These are phyloP conservation scores for Notolepis coatsorum DNA, from an alignment of 2,797 vertebrate genomes.

Conservation along the genomic window DNA sequence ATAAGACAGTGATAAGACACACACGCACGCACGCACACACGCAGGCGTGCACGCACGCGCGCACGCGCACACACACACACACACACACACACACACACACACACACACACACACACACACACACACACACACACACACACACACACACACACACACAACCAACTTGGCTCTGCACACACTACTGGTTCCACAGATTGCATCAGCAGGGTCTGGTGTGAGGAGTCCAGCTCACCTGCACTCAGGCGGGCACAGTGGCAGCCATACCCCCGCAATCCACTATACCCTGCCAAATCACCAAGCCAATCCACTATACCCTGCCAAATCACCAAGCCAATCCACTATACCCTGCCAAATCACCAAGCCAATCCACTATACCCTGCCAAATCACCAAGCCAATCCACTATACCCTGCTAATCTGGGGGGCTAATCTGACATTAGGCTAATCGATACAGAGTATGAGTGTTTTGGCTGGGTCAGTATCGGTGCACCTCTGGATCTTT, in stretches of 20 bases:
- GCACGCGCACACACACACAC: not conserved
- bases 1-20: too few relatives aligned
- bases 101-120: conserved; percentile 7
- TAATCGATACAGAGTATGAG: too few relatives aligned
- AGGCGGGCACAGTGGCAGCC: conserved; percentile 11
- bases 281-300: conserved; percentile 5
- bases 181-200: conserved; percentile 9
- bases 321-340: conserved; percentile 32
- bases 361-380: too few relatives aligned
- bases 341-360: conserved; percentile 33
- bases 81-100: not conserved
- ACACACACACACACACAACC: not conserved
- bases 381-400: too few relatives aligned
- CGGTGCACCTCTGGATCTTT: too few relatives aligned
- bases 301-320: conserved; percentile 27
- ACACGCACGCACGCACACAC: too few relatives aligned
- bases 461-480: too few relatives aligned
- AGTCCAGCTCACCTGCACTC: conserved; percentile 26
- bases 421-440: too few relatives aligned
- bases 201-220: not conserved
- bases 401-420: too few relatives aligned
- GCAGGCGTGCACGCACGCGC: too few relatives aligned
- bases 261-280: too few relatives aligned
- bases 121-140: conserved; percentile 3
- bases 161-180: conserved; percentile 9